Evolutionary conservation across 2,888 invertebrate genomes (phyloP).

Genomic region (Hirudinaria manillensis): DNA sequence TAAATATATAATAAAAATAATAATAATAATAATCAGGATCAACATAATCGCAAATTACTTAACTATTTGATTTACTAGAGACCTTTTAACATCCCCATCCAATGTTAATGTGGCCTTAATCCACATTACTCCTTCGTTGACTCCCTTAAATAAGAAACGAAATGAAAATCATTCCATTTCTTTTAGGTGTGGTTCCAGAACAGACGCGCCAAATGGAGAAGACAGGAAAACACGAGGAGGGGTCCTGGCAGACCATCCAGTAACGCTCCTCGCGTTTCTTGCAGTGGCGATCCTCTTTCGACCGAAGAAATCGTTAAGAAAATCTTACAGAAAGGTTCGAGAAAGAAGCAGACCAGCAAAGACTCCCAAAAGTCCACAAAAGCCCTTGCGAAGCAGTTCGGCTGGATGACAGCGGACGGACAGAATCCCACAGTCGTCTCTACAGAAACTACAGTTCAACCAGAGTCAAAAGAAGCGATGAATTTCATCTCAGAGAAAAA

Average conservation of each 20-base stretch:
- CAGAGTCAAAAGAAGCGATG: not conserved
- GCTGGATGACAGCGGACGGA: not conserved
- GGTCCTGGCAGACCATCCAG: constrained; percentile 23
- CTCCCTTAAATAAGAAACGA: too few relatives aligned
- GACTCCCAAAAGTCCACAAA: not conserved
- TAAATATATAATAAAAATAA: too few relatives aligned
- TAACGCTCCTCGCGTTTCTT: constrained; percentile 21
- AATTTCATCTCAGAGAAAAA: not conserved
- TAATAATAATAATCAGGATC: too few relatives aligned
- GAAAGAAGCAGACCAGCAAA: not conserved
- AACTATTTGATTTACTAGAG: too few relatives aligned
- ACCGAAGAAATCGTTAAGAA: not conserved
- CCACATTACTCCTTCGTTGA: too few relatives aligned
- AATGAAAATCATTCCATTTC: not conserved
- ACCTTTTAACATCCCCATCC: too few relatives aligned
- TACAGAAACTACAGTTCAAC: not conserved
- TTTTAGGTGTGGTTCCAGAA: constrained; percentile 25
- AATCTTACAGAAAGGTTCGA: not conserved
- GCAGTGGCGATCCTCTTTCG: constrained; percentile 20
- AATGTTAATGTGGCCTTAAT: too few relatives aligned
- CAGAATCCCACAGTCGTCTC: not conserved
- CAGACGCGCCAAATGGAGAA: constrained; percentile 26
- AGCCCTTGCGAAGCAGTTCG: not conserved
- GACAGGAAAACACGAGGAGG: constrained; percentile 21
- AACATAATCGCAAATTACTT: too few relatives aligned